phyloP scores from a whole-genome alignment of 2,888 invertebrate species.

The Cryptus viduatorius region DNA sequence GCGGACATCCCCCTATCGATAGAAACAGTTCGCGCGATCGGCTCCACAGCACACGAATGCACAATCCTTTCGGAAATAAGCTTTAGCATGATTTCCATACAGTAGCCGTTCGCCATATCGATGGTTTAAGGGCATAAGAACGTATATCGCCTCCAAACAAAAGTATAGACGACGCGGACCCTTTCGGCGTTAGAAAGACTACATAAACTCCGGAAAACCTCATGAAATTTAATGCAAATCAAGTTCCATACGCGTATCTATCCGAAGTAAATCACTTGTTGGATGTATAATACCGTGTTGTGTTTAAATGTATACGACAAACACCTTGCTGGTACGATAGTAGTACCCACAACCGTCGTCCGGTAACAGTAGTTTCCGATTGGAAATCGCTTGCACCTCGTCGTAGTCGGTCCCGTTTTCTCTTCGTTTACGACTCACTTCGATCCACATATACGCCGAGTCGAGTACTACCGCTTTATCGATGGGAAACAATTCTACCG shows the following conservation, averaged over 20 bases:
- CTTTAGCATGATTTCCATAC: constrained; percentile 33
- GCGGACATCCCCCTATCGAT: not conserved
- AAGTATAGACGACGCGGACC: not conserved
- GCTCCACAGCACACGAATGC: not conserved
- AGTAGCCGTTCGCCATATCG: constrained; percentile 27
- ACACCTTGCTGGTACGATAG: constrained; percentile 36
- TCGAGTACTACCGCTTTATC: constrained; percentile 58
- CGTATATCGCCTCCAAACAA: not conserved
- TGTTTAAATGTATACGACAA: constrained; percentile 4
- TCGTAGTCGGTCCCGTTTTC: constrained; percentile 61
- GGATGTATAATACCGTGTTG: constrained; percentile 8
- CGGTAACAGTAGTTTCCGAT: constrained; percentile 53
- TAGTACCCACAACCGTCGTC: constrained; percentile 29
- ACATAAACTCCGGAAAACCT: constrained; percentile 33
- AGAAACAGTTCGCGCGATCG: too few species aligned
- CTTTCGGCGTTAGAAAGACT: constrained; percentile 14
- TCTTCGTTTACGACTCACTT: constrained; percentile 63
- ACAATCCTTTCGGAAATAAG: not conserved
- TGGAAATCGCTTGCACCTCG: constrained; percentile 60
- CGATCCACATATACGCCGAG: constrained; percentile 36
- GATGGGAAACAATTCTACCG: constrained; percentile 63
- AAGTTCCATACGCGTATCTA: constrained; percentile 47
- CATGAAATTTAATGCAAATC: constrained; percentile 73
- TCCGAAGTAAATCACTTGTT: constrained; percentile 13
- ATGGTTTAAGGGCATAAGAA: constrained; percentile 1